Conservation (phyloP, 2,113 vertebrate species). For the Girardinichthys multiradiatus region DNA sequence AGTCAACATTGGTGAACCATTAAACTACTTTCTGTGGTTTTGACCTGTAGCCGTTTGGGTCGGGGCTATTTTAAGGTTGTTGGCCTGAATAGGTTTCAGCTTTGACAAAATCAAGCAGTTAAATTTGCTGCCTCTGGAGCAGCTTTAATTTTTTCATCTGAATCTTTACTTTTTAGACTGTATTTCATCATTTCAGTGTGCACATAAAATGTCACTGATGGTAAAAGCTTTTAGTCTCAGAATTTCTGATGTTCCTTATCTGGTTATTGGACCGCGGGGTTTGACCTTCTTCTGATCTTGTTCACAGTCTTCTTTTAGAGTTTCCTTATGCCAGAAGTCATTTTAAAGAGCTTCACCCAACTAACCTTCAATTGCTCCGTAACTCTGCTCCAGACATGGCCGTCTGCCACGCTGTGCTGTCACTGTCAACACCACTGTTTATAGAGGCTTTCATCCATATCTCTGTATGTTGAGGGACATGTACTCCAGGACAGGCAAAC, state of each 20-base stretch:
- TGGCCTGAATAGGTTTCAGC: conserved; percentile 24
- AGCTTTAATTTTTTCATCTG: conserved; percentile 4
- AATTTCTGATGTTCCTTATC: background rate
- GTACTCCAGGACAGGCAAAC: conserved; percentile 18
- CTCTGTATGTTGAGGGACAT: background rate
- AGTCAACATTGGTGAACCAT: conserved; percentile 41
- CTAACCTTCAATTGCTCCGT: conserved; percentile 52
- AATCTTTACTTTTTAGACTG: background rate
- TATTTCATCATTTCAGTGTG: no score
- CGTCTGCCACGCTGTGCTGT: conserved; percentile 50
- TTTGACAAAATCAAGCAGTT: conserved; percentile 8
- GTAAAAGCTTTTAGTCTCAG: background rate
- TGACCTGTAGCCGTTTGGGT: conserved; percentile 29
- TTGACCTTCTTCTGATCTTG: background rate
- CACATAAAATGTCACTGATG: background rate
- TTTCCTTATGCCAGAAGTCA: conserved; percentile 10
- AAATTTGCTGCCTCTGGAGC: conserved; percentile 7
- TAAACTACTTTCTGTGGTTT: conserved; percentile 45
- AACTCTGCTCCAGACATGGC: background rate
- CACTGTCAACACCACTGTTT: conserved; percentile 72
- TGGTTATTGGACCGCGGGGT: background rate
- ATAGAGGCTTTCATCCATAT: conserved; percentile 37
- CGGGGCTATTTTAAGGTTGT: conserved; percentile 35
- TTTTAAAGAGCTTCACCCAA: conserved; percentile 14
- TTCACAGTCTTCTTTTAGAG: background rate